These are phyloP conservation scores for Phylloscopus trochilus DNA, from an alignment of 2,113 vertebrate genomes.

Conservation along the genomic window DNA sequence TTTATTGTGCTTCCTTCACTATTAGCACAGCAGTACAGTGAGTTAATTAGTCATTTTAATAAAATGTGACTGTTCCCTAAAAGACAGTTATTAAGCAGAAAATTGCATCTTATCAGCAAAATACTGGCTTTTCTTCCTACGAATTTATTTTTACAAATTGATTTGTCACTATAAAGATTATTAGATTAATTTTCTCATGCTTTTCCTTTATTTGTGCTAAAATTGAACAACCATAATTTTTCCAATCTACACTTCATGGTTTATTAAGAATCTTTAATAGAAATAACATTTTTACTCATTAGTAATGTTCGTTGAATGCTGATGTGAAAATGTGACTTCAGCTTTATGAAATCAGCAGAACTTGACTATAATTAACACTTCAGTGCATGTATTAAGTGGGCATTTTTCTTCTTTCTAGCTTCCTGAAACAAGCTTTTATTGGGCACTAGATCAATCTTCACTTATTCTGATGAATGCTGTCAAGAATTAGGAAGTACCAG, in stretches of 20 bases:
- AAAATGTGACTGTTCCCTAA: constrained; percentile 53
- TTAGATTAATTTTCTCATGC: neutral
- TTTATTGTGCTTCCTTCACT: constrained; percentile 33
- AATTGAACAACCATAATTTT: neutral
- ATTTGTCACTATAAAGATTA: constrained; percentile 12
- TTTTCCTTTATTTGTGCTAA: constrained; percentile 14
- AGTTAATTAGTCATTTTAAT: constrained; percentile 63
- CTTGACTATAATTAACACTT: neutral
- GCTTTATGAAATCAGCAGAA: neutral
- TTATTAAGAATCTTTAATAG: neutral
- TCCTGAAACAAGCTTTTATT: neutral
- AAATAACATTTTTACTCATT: neutral
- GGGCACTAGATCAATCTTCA: neutral
- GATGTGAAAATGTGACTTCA: neutral
- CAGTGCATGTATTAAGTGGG: neutral
- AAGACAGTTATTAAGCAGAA: constrained; percentile 61
- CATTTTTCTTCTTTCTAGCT: neutral
- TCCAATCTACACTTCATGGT: neutral
- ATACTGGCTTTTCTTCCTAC: constrained; percentile 28
- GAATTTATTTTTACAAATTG: neutral
- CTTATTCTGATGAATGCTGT: neutral
- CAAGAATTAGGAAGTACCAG: neutral
- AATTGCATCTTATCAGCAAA: constrained; percentile 53
- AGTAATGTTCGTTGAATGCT: neutral
- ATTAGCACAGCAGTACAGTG: neutral